Evolutionary conservation across 2,888 invertebrate species (phyloP).

Genomic region (Pheosia gnoma): DNA sequence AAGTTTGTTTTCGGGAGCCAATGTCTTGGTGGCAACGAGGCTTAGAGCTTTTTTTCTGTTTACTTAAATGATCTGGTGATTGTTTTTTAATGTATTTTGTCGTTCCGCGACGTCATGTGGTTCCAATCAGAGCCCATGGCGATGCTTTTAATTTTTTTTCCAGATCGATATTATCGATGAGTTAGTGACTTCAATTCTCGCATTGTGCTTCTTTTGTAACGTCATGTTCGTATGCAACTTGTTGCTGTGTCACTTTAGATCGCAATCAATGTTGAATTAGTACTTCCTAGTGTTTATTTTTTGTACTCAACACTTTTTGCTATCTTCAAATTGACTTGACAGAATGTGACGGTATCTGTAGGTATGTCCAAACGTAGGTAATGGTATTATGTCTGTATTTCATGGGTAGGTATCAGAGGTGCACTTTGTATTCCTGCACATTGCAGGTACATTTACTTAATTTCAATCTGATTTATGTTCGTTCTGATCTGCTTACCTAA

Average conservation of each 20-base stretch:
- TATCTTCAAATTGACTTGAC: neutral
- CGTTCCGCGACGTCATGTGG: constrained; percentile 78
- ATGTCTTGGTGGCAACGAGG: constrained; percentile 70
- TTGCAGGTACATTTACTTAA: no score
- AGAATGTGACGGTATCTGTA: neutral
- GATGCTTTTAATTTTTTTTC: constrained; percentile 71
- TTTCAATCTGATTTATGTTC: no score
- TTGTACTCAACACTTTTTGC: neutral
- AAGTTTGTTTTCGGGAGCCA: constrained; percentile 72
- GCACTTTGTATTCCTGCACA: no score
- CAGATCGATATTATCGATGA: constrained; percentile 52
- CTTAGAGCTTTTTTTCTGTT: constrained; percentile 77
- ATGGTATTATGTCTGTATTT: neutral
- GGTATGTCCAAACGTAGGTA: no score
- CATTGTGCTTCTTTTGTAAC: constrained; percentile 7
- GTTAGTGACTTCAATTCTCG: constrained; percentile 31
- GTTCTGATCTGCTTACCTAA: no score
- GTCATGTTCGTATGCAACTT: constrained; percentile 8
- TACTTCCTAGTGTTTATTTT: constrained; percentile 1
- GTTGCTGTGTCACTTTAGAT: constrained; percentile 10
- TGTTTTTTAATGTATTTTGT: constrained; percentile 83
- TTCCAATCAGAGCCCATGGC: constrained; percentile 73
- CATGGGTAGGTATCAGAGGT: neutral
- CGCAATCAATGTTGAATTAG: constrained; percentile 4
- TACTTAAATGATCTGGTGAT: constrained; percentile 81